Percentiles rank a stretch among this genome's conserved stretches.
phyloP scores from a whole-genome alignment of 1,140 invertebrate genomes.

The Heterodera schachtii region DNA sequence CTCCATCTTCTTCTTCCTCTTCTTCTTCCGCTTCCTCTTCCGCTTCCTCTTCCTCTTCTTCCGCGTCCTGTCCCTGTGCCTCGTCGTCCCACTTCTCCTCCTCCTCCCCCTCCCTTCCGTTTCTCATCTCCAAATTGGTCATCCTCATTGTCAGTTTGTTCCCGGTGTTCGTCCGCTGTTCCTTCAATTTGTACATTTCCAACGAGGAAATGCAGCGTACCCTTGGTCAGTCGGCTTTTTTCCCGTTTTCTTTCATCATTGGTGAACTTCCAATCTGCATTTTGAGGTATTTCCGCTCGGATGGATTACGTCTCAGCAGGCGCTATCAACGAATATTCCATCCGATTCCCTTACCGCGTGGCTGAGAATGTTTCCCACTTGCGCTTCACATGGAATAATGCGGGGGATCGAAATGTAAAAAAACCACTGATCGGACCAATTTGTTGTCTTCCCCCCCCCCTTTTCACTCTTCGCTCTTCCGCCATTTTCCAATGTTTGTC shows the following conservation, averaged over 20 bases:
- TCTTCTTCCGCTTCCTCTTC: no score
- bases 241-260: background rate
- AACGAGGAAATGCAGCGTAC: slow-evolving; percentile 62
- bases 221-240: slow-evolving; percentile 46
- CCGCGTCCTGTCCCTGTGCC: no score
- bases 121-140: background rate
- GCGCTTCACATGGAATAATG: slow-evolving; percentile 57
- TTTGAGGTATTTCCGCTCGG: slow-evolving; percentile 54
- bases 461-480: no score
- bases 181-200: slow-evolving; percentile 60
- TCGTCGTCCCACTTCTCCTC: no score
- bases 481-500: background rate
- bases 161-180: background rate
- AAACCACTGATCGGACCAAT: background rate
- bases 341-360: slow-evolving; percentile 62
- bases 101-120: no score
- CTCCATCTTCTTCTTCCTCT: no score
- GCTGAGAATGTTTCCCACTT: slow-evolving; percentile 58
- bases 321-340: slow-evolving; percentile 57
- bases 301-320: slow-evolving; percentile 61
- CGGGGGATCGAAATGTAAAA: slow-evolving; percentile 17
- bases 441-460: no score
- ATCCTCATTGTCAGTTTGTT: background rate
- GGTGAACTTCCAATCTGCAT: slow-evolving; percentile 31
- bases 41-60: background rate